These are phyloP conservation scores for Acanthis flammea DNA, from an alignment of 2,797 vertebrate genomes.

Conservation along the genomic window DNA sequence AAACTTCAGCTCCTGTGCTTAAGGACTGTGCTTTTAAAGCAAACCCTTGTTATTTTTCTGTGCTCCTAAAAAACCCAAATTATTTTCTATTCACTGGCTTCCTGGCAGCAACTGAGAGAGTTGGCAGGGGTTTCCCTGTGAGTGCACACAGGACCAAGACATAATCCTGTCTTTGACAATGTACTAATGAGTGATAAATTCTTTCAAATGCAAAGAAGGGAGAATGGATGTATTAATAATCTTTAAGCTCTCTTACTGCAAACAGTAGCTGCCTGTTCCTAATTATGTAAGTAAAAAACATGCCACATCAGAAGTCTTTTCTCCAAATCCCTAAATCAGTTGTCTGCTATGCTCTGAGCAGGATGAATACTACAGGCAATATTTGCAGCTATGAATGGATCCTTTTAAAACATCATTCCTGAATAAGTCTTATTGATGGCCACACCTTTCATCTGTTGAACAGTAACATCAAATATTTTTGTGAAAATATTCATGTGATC, in stretches of 20 bases:
- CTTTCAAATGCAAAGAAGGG: conserved; percentile 43
- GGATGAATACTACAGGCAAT: background rate
- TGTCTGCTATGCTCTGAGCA: background rate
- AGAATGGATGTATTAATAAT: conserved; percentile 29
- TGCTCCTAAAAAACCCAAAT: background rate
- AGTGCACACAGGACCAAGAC: conserved; percentile 8
- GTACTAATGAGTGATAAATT: conserved; percentile 61
- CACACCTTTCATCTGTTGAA: background rate
- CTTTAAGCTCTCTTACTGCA: conserved; percentile 18
- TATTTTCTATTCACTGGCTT: conserved; percentile 3
- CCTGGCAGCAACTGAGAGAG: conserved; percentile 10
- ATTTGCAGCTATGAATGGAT: background rate
- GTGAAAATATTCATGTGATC: background rate
- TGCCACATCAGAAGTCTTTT: background rate
- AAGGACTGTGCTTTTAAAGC: background rate
- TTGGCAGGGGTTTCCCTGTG: conserved; percentile 34
- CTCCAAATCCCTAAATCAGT: background rate
- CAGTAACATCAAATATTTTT: background rate
- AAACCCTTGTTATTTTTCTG: background rate
- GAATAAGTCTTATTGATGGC: background rate
- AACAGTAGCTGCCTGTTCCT: conserved; percentile 20
- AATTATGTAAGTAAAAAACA: conserved; percentile 21
- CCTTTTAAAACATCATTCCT: background rate
- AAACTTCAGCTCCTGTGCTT: background rate
- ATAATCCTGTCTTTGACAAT: conserved; percentile 55